These are phyloP conservation scores for Seladonia tumulorum DNA, from an alignment of 2,888 invertebrate genomes.

Conservation along the genomic window DNA sequence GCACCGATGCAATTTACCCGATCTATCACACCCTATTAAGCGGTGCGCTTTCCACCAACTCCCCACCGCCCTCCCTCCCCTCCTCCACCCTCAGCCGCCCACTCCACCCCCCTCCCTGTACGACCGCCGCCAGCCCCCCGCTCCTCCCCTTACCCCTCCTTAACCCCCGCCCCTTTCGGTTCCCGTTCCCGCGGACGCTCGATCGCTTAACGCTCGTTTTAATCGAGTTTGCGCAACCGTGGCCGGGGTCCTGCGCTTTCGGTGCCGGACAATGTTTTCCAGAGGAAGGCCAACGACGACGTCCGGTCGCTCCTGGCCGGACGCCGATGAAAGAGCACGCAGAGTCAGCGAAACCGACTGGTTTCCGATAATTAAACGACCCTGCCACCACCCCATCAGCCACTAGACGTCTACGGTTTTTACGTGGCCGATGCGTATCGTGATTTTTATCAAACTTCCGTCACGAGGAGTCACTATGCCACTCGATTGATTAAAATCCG, in stretches of 20 bases:
- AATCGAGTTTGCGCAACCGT: conserved; percentile 78
- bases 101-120: background rate
- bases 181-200: conserved; percentile 65
- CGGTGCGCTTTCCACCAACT: conserved; percentile 79
- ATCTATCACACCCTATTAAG: conserved; percentile 84
- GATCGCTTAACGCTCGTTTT: conserved; percentile 82
- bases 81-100: background rate
- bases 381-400: background rate
- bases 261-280: conserved; percentile 60
- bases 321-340: conserved; percentile 39
- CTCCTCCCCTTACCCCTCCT: conserved; percentile 37
- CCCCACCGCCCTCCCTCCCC: background rate
- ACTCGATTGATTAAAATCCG: background rate
- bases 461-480: background rate
- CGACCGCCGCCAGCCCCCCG: background rate
- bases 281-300: conserved; percentile 16
- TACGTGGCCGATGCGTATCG: conserved; percentile 20
- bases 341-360: conserved; percentile 56
- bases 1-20: conserved; percentile 84
- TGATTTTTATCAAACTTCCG: conserved; percentile 18
- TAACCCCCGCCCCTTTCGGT: background rate
- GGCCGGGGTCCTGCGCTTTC: conserved; percentile 66
- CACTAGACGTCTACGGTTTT: conserved; percentile 3
- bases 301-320: background rate
- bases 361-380: conserved; percentile 67